Evolutionary conservation across 2,797 vertebrate genomes (phyloP), one percentile per base, ranked within the genome.

Genomic region (Corythornis leucogaster): DNA sequence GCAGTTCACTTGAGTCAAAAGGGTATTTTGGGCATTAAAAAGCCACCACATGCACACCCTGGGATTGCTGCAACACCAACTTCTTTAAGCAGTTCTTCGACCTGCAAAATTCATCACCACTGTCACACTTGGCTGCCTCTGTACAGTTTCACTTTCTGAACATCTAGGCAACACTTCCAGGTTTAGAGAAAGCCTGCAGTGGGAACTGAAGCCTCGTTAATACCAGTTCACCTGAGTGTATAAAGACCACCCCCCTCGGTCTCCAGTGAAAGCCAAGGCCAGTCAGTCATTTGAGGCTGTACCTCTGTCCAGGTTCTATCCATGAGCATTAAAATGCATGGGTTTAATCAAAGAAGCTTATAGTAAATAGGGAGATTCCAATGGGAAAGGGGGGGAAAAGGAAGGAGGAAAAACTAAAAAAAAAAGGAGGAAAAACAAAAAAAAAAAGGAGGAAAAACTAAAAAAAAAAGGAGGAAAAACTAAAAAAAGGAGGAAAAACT

Each of bases 401-500:
- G 45, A 21, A 21, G 45, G 38, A 13, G 20, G 11, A 11, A 3
- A 1, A 5, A 13, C 6, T 6, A 2, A 10, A 9, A 30, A 38
- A 40, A 40, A 38, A 38, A 38, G 38, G 14, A 14, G 38, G 38
- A 15, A 6, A 15, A 15, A 11, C 5, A 3, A 9, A 12, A 7
- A 3, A 8, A 12, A 8, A 8, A 14, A 25, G 30, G 10, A 8
- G 5, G 30, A 30, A 3, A 9, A 38, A 38, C 3, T 5, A 12
- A 38, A 38, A 33, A 33, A 33, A 11, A 11, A 13, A 38, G 38
- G 38, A 38, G 38, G 38, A 13, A 6, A 38, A 38, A 12, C 2
- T 7, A 33, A 33, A 33, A 33, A 8, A 12, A n/a, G n/a, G n/a
- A n/a, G n/a, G n/a, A n/a, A n/a, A n/a, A n/a, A n/a, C n/a, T n/a